Base-by-base conservation (phyloP, 1,140 invertebrate genomes). In the Acromyrmex heyeri region DNA sequence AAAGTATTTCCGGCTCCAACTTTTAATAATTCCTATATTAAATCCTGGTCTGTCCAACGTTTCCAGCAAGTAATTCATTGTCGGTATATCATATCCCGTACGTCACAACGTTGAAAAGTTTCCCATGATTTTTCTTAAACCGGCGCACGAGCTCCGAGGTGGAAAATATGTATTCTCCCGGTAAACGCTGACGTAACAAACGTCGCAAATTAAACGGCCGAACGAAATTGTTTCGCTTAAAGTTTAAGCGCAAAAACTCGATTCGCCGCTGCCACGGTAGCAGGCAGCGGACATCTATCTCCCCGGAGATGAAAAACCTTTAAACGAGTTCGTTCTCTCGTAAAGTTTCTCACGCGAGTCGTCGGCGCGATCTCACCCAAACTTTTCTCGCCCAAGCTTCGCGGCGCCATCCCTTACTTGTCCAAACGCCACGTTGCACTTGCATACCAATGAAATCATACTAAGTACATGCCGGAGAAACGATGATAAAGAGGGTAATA, bases 281-380 rank as follows among this genome's bases (percentile, higher is more conserved):
- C 64, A 77, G 73, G 55, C 73, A 59, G 44, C 83, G 27, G 77
- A 65, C 75, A 77, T 87, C 57, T 72, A 62, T 62, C 79, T 75
- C 79, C 14, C 8, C 48, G 27, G 50, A 69, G 69, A 89, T 88
- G 87, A 89, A 88, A 89, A 88, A 88, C 44, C 77, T 69, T 70
- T 24, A 73, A 81, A 75, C 67, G 55, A 86, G 82, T 69, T 75
- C 44, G 61, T 53, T 79, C 75, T 75, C 87, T 79, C 88, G 77
- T 85, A 83, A 89, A 90, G 85, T 90, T 87, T 79, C 75, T 34
- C 61, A 30, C 78, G 78, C 53, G 64, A 57, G 24, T 50, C 76
- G 59, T 61, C 61, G 61, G 27, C 48, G 77, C 48, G 77, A 69
- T 79, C 48, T 79, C 18, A 27, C 67, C 55, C 5, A 48, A 82